phyloP scores from a whole-genome alignment of 1,140 invertebrate genomes.

The Riptortus pedestris region DNA sequence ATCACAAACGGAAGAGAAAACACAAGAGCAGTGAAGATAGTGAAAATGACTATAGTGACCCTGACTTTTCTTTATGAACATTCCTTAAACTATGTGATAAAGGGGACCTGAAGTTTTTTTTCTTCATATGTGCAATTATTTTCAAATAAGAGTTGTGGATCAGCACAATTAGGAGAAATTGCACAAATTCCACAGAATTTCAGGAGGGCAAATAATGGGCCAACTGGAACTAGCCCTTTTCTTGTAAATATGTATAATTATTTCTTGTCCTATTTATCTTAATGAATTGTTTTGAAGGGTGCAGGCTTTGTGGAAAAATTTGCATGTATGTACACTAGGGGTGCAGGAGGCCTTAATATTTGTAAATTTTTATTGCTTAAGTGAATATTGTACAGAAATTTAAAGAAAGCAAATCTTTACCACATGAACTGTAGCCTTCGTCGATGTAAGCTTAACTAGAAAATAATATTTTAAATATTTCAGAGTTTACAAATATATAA shows the following conservation, averaged over 20 bases:
- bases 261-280: not conserved
- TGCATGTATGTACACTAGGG: not conserved
- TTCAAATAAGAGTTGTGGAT: not conserved
- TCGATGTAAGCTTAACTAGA: too few species aligned
- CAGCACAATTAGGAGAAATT: not conserved
- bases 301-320: not conserved
- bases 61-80: conserved; percentile 49
- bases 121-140: not conserved
- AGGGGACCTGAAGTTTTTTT: conserved; percentile 11
- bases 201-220: not conserved
- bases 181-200: conserved; percentile 1
- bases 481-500: too few species aligned
- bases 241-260: not conserved
- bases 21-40: conserved; percentile 49
- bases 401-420: not conserved
- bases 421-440: not conserved
- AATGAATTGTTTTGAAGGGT: not conserved
- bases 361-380: conserved; percentile 4
- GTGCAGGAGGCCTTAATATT: conserved; percentile 12
- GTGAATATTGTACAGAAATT: not conserved
- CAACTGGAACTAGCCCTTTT: not conserved
- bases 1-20: conserved; percentile 56
- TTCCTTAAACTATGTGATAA: conserved; percentile 20
- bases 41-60: conserved; percentile 56
- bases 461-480: too few species aligned